These are phyloP conservation scores for Cremastinae sp. DNA, from an alignment of 2,888 invertebrate genomes.

Conservation along the genomic window DNA sequence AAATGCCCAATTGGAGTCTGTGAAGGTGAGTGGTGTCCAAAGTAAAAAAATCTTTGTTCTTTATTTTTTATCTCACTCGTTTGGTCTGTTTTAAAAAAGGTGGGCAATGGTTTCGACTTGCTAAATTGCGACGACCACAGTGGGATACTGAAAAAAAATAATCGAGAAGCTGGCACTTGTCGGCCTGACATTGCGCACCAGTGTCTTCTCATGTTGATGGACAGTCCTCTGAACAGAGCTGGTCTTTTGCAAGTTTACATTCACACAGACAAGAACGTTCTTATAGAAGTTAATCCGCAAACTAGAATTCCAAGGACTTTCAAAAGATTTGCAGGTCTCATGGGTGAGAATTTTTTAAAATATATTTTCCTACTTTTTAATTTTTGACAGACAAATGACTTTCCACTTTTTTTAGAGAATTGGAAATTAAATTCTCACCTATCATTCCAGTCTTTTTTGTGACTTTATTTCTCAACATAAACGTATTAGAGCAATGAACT, in stretches of 20 bases:
- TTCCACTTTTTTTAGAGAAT: constrained; percentile 6
- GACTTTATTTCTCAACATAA: too few species aligned
- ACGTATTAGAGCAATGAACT: too few species aligned
- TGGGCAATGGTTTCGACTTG: constrained; percentile 93
- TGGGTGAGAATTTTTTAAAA: constrained; percentile 85
- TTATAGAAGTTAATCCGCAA: constrained; percentile 98
- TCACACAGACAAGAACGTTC: constrained; percentile 94
- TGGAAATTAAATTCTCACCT: too few species aligned
- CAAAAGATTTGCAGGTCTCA: constrained; percentile 97
- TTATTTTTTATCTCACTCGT: not conserved
- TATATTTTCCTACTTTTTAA: not conserved
- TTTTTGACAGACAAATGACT: not conserved
- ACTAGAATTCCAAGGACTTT: constrained; percentile 98
- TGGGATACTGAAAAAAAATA: constrained; percentile 91
- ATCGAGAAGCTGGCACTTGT: constrained; percentile 92
- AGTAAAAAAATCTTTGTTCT: too few species aligned
- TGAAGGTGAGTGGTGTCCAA: constrained; percentile 92
- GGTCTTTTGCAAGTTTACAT: constrained; percentile 97
- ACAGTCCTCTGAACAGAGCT: constrained; percentile 97
- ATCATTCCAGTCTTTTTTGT: too few species aligned
- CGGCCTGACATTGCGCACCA: constrained; percentile 99
- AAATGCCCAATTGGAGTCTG: constrained; percentile 96
- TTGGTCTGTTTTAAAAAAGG: constrained; percentile 81
- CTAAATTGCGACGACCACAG: constrained; percentile 97
- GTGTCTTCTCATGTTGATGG: constrained; percentile 97